A percentile compares a stretch with the other conserved stretches of the same genome.
These are phyloP conservation scores for Meleagris gallopavo DNA, from an alignment of 2,113 vertebrate genomes.

Conservation along the genomic window DNA sequence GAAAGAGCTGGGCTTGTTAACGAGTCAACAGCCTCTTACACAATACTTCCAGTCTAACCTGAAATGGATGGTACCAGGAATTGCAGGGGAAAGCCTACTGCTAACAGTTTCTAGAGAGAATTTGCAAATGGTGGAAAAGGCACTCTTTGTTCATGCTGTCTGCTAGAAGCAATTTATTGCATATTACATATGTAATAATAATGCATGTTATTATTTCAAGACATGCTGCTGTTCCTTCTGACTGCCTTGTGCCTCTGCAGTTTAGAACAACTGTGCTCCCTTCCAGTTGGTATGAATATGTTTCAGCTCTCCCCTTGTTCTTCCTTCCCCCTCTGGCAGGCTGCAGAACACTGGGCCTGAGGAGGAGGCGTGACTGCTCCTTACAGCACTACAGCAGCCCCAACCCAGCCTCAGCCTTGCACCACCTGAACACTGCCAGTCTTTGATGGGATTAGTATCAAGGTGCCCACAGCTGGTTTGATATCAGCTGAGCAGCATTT, in stretches of 20 bases:
- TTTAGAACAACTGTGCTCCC: neutral
- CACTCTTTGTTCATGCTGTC: neutral
- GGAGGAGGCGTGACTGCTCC: neutral
- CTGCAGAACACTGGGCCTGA: neutral
- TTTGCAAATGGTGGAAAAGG: neutral
- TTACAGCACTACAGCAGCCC: neutral
- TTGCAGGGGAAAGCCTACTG: neutral
- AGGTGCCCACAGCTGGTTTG: neutral
- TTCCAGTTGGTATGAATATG: neutral
- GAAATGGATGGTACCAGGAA: constrained; percentile 16
- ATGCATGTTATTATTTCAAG: neutral
- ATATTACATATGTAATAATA: neutral
- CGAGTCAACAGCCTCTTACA: constrained; percentile 22
- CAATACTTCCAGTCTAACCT: constrained; percentile 44
- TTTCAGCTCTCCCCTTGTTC: constrained; percentile 12
- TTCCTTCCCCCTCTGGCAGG: constrained; percentile 32
- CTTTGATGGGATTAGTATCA: neutral
- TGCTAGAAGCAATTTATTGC: neutral
- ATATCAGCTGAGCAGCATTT: neutral
- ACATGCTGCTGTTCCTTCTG: neutral
- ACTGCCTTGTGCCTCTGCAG: constrained; percentile 15
- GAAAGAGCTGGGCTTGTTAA: neutral
- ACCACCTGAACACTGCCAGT: neutral
- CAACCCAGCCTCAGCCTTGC: neutral
- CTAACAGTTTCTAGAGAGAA: neutral